A percentile compares a stretch with the other conserved stretches of the same genome.
These are phyloP conservation scores for Oncorhynchus gorbuscha DNA, from an alignment of 2,113 vertebrate genomes.

Conservation along the genomic window DNA sequence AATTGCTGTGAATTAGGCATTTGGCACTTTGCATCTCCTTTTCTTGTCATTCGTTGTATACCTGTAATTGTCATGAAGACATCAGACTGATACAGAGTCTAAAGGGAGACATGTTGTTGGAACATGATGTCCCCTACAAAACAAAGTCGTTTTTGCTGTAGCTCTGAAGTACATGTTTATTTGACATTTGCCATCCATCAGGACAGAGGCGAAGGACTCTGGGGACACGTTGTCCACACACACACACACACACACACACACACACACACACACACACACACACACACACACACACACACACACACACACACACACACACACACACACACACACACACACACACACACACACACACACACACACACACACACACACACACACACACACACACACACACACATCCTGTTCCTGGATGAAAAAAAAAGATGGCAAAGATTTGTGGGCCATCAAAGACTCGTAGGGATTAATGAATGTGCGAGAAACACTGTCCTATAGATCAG, in stretches of 20 bases:
- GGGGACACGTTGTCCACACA: background rate
- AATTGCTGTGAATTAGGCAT: background rate
- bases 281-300: background rate
- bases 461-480: background rate
- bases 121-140: background rate
- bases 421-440: background rate
- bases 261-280: background rate
- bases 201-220: background rate
- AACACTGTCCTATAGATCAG: too few relatives aligned
- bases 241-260: too few relatives aligned
- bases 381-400: background rate
- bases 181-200: conserved; percentile 4
- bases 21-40: background rate
- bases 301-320: background rate
- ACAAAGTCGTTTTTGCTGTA: background rate
- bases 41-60: too few relatives aligned
- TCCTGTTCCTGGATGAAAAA: background rate
- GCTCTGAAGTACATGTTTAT: background rate
- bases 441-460: background rate
- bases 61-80: background rate
- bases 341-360: background rate
- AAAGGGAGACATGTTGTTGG: background rate
- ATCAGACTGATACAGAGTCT: background rate
- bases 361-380: background rate
- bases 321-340: background rate